Base-by-base conservation (phyloP, 1,140 invertebrate species). In the Diorhabda carinulata region DNA sequence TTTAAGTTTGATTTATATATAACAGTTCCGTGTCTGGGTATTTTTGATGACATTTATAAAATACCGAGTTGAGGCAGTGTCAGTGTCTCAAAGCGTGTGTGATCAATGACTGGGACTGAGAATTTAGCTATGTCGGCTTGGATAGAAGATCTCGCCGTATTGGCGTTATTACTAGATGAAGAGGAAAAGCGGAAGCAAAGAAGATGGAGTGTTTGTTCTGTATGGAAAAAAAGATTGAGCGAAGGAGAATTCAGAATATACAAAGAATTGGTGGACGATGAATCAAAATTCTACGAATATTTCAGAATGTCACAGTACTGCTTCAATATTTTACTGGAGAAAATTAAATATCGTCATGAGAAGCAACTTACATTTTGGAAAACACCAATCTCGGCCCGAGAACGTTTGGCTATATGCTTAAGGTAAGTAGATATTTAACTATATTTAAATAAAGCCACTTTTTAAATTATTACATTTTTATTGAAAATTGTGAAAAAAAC, bases 331-430 rank as follows among this genome's bases (percentile, higher is more conserved):
- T 44, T 58, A 47, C 64, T 69, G 9, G 64, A 65, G 0, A 71
- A 73, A 57, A 25, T 64, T 67, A 25, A 56, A 57, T 10, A 40
- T 67, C 3, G 41, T 62, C 8, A 63, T 45, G 43, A 69, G 43
- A 68, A 68, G 57, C 9, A 59, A 42, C 61, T 64, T 43, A 67
- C 61, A 40, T 63, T 52, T 72, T 70, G 68, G 62, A 70, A 67
- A 60, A 40, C 25, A 66, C 58, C 72, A 56, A 69, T 66, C 57
- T 57, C 57, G 25, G 43, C 70, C 4, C 58, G 40, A 61, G 56
- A 74, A 43, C 63, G 66, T 60, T 66, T 74, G 58, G 72, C 68
- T 63, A 67, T 72, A 61, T 72, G 72, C 67, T 72, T 73, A 4
- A 72, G 72, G 67, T 73, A 72, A 64, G 67, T 73, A 68, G 5